Conservation (phyloP, 2,797 vertebrate species). For the Lutjanus campechanus region DNA sequence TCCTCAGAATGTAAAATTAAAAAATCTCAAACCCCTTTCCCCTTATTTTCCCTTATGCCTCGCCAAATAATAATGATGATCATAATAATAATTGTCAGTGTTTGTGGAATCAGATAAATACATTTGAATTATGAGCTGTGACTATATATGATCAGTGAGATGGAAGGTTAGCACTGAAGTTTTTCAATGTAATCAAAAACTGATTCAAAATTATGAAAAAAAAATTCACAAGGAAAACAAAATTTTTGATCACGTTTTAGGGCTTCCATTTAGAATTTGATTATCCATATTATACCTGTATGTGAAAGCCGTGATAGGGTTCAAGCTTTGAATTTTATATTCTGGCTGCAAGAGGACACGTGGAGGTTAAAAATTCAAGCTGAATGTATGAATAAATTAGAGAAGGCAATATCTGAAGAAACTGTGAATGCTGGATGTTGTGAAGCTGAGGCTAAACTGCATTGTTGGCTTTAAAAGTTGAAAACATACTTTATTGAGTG, state of each 20-base stretch:
- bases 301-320: background rate
- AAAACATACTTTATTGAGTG: background rate
- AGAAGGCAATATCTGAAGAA: no score
- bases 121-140: background rate
- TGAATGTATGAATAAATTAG: background rate
- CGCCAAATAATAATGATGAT: no score
- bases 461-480: background rate
- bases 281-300: background rate
- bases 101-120: conserved; percentile 1
- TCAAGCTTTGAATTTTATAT: background rate
- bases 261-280: background rate
- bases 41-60: no score
- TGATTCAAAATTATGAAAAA: no score
- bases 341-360: background rate
- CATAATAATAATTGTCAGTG: no score
- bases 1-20: no score
- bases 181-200: no score
- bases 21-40: no score
- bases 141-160: background rate
- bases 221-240: background rate
- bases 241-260: background rate
- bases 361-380: background rate
- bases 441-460: no score
- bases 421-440: no score
- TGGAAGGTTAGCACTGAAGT: background rate